These are phyloP conservation scores for Podargus strigoides DNA, from an alignment of 2,797 vertebrate species.

Conservation along the genomic window DNA sequence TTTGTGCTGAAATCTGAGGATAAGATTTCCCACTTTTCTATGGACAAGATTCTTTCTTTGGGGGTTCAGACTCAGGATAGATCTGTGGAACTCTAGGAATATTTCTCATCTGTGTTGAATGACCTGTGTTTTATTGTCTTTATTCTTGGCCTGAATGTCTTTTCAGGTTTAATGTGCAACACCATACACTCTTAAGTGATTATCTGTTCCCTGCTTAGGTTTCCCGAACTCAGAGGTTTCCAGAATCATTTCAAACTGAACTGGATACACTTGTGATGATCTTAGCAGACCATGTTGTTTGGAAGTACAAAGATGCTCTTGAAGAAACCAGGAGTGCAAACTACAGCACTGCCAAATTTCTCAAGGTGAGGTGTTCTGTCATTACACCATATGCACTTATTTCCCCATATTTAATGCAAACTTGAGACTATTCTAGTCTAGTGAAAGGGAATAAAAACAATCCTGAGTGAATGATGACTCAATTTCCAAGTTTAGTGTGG, in stretches of 20 bases:
- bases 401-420: background rate
- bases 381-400: background rate
- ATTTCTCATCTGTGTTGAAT: background rate
- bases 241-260: constrained; percentile 86
- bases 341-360: constrained; percentile 86
- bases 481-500: background rate
- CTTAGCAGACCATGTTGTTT: constrained; percentile 89
- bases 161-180: background rate
- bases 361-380: constrained; percentile 82
- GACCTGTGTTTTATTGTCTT: background rate
- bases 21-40: background rate
- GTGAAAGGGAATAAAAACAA: background rate
- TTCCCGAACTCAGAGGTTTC: constrained; percentile 87
- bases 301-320: constrained; percentile 86
- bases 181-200: background rate
- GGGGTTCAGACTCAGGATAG: background rate
- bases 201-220: constrained; percentile 73
- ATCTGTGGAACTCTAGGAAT: background rate
- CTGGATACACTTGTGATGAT: constrained; percentile 88
- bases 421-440: background rate
- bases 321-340: constrained; percentile 93
- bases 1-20: background rate
- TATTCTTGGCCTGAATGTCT: background rate
- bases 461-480: background rate
- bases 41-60: background rate